Base-by-base conservation (phyloP, 2,888 invertebrate species). In the Diarsia dahlii region DNA sequence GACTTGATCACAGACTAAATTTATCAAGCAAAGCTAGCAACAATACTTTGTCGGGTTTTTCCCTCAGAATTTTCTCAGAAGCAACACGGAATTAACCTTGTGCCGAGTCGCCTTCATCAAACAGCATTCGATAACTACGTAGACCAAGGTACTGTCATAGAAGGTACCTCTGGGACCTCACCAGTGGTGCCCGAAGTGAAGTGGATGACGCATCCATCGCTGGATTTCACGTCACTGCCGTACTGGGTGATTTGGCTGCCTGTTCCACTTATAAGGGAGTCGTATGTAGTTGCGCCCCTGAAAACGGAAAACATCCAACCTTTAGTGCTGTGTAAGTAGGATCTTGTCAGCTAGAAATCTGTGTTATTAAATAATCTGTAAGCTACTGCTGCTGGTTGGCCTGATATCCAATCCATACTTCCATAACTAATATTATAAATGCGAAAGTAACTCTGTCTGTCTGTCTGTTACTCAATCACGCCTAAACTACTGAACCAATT, bases 161-260 rank as follows among this genome's bases (percentile, higher is more conserved):
- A 62, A n/a, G 66, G 74, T 78, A 84, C 63, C 69, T 86, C 54
- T 39, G 74, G 12, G 58, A 90, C 92, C 90, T 83, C 90, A 97
- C 97, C 88, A 54, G 96, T 96, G 39, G 97, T 96, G 0, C 97
- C 97, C 12, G 99, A 99, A 8, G 99, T 99, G 89, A 99, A 98
- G 92, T 98, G 98, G 86, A 99, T 98, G 90, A 98, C 98, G 82
- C 97, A 97, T 5, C 98, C 97, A 72, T 98, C 97, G 89, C 98
- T 97, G 20, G 98, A 97, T 69, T 97, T 97, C 8, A 98, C 95
- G 46, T 95, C 94, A 28, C 94, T 92, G 87, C 98, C 97, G 71
- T 94, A 95, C 68, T 88, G 89, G 0, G 94, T 91, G 28, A 94
- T 90, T 15, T 92, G 91, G 58, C 90, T 92, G 50, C 81, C 89